Percentiles rank a stretch among this genome's conserved stretches.
These are phyloP conservation scores for Aphidius gifuensis DNA, from an alignment of 1,140 invertebrate genomes.

Conservation along the genomic window DNA sequence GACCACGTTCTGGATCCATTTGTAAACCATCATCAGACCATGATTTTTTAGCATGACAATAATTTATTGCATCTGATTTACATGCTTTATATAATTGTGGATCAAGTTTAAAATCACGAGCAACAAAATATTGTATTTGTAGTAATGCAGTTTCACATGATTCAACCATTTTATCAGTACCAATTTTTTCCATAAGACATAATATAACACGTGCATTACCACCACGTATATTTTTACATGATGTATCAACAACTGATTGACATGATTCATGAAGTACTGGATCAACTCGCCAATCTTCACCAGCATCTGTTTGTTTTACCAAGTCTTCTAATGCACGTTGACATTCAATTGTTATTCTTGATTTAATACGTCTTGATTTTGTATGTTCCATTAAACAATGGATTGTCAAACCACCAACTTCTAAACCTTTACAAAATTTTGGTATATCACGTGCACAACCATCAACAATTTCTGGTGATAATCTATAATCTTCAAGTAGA, in stretches of 20 bases:
- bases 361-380: constrained; percentile 59
- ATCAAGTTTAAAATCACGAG: constrained; percentile 91
- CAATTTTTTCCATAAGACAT: constrained; percentile 90
- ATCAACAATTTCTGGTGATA: constrained; percentile 88
- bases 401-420: constrained; percentile 82
- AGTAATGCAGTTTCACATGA: constrained; percentile 88
- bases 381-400: constrained; percentile 96
- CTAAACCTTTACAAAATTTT: constrained; percentile 68
- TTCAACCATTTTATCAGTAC: constrained; percentile 78
- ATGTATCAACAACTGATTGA: constrained; percentile 73
- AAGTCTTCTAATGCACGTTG: constrained; percentile 73
- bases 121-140: constrained; percentile 96
- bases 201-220: constrained; percentile 81
- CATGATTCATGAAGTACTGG: constrained; percentile 83
- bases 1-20: constrained; percentile 69
- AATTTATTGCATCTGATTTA: constrained; percentile 76
- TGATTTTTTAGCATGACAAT: constrained; percentile 76
- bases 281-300: constrained; percentile 90
- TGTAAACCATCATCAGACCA: constrained; percentile 72
- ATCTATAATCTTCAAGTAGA: constrained; percentile 88
- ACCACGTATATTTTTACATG: constrained; percentile 64
- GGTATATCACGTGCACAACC: constrained; percentile 84
- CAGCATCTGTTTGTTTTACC: constrained; percentile 77
- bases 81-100: constrained; percentile 85
- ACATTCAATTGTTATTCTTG: constrained; percentile 66